These are phyloP conservation scores for Percopsis transmontana DNA, from an alignment of 2,113 vertebrate genomes.

Conservation along the genomic window DNA sequence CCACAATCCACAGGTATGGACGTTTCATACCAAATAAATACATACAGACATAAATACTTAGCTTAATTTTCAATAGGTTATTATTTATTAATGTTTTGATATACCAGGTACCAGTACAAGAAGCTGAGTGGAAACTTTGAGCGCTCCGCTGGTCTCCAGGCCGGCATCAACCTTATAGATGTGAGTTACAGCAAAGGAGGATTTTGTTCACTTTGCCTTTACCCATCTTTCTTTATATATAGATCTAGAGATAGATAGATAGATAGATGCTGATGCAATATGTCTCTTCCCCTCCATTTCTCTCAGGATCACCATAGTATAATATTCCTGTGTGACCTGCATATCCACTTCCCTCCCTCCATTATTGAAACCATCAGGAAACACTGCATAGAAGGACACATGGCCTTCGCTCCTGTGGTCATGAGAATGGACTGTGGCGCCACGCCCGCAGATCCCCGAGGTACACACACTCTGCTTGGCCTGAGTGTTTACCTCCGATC, in stretches of 20 bases:
- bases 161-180: conserved; percentile 85
- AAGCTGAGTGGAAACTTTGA: conserved; percentile 89
- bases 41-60: no score
- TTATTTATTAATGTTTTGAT: no score
- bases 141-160: conserved; percentile 92
- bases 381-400: conserved; percentile 90
- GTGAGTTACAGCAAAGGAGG: conserved; percentile 66
- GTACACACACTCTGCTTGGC: conserved; percentile 62
- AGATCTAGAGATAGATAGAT: neutral
- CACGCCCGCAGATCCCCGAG: conserved; percentile 83
- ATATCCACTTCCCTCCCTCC: conserved; percentile 88
- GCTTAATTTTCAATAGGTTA: no score
- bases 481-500: neutral
- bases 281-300: neutral
- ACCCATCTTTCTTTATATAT: neutral
- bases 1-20: conserved; percentile 82
- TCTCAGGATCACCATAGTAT: conserved; percentile 92
- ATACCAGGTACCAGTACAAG: conserved; percentile 83
- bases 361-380: conserved; percentile 89
- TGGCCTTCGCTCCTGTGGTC: conserved; percentile 92
- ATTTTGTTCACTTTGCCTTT: no score
- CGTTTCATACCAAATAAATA: neutral
- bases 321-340: conserved; percentile 95
- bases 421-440: conserved; percentile 90
- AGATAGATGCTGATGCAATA: neutral